These are phyloP conservation scores for Montifringilla adamsi DNA, from an alignment of 2,113 vertebrate species.

Conservation along the genomic window DNA sequence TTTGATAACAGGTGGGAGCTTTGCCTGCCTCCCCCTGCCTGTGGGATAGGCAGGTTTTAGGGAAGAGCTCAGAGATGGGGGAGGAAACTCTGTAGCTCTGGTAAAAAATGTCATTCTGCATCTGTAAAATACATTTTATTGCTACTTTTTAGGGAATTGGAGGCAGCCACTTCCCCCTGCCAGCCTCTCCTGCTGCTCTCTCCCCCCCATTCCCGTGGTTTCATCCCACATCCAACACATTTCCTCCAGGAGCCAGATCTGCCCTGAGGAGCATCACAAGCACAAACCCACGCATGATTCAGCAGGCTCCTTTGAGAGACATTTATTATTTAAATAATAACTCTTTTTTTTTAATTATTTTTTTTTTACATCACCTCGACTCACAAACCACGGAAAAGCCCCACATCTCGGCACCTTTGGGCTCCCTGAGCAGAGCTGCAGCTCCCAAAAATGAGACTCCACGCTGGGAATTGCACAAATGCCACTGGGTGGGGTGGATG, in stretches of 20 bases:
- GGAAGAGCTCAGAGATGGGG: background rate
- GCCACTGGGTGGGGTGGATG: background rate
- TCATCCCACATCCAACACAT: background rate
- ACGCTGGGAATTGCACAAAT: accelerated
- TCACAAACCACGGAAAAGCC: background rate
- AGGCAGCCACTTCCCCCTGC: background rate
- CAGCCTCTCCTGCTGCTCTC: background rate
- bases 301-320: background rate
- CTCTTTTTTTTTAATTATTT: background rate
- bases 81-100: accelerated
- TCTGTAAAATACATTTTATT: accelerated
- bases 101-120: accelerated
- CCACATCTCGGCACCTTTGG: background rate
- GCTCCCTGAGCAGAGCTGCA: background rate
- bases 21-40: background rate
- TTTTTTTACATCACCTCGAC: background rate
- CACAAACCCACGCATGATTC: background rate
- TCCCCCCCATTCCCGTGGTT: background rate
- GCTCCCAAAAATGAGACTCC: background rate
- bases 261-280: background rate
- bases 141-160: background rate
- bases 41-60: accelerated
- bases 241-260: background rate
- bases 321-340: conserved; percentile 44
- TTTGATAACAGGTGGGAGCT: conserved; percentile 9